Evolutionary conservation across 2,888 invertebrate species (phyloP).

Genomic region (Tetramorium bicarinatum): DNA sequence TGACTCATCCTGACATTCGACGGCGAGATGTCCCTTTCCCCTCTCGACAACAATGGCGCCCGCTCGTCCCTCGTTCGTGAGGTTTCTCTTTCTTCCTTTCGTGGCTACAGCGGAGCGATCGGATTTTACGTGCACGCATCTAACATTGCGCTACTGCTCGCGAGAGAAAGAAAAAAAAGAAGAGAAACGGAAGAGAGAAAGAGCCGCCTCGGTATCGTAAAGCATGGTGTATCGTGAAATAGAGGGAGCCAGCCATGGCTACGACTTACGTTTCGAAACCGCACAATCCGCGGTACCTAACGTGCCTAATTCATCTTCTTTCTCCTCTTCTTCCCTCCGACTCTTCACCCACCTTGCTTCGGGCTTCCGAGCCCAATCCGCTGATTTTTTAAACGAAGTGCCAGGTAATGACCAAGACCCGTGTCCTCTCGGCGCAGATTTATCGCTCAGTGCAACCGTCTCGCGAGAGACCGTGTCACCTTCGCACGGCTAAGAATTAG

Average conservation of each 20-base stretch:
- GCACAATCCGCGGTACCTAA: conserved; percentile 29
- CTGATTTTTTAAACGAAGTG: conserved; percentile 25
- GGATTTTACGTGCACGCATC: conserved; percentile 38
- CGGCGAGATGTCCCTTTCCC: background rate
- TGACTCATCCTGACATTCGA: background rate
- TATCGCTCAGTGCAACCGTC: conserved; percentile 4
- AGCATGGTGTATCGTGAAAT: conserved; percentile 39
- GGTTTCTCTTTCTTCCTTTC: conserved; percentile 35
- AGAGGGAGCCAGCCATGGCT: background rate
- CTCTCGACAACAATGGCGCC: conserved; percentile 41
- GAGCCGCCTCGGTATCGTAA: conserved; percentile 20
- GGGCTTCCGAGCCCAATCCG: background rate
- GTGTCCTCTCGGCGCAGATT: background rate
- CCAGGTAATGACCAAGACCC: conserved; percentile 32
- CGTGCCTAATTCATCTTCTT: conserved; percentile 43
- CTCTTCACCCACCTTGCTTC: background rate
- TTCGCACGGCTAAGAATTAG: background rate
- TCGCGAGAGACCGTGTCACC: conserved; percentile 10
- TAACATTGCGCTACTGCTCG: conserved; percentile 18
- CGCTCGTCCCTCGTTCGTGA: conserved; percentile 26
- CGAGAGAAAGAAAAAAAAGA: background rate
- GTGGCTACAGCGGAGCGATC: conserved; percentile 13
- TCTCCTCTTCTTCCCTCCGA: background rate
- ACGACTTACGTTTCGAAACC: conserved; percentile 15
- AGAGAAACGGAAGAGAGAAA: conserved; percentile 5